Conservation (phyloP, 2,113 vertebrate species). For the Syngnathus floridae region DNA sequence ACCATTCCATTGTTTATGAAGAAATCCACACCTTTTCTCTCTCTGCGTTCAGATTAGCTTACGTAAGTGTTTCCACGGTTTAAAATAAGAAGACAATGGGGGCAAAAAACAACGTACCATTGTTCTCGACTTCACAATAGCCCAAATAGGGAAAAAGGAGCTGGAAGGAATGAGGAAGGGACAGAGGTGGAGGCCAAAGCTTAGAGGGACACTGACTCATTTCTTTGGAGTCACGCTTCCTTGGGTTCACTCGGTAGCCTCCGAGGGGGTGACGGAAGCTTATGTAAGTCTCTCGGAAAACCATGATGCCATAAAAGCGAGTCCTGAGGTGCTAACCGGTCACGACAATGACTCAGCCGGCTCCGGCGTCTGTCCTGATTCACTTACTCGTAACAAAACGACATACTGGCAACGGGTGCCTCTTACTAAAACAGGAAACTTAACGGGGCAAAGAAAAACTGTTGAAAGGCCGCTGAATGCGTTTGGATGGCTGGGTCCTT, state of each 20-base stretch:
- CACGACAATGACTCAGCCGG: constrained; percentile 19
- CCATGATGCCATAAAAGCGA: constrained; percentile 10
- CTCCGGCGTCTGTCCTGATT: constrained; percentile 22
- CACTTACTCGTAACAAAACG: constrained; percentile 30
- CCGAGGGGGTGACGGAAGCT: constrained; percentile 21
- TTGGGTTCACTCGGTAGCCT: constrained; percentile 37
- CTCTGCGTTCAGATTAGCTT: constrained; percentile 22
- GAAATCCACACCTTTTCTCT: background rate
- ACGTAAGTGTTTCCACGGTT: constrained; percentile 7
- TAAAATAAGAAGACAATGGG: constrained; percentile 23
- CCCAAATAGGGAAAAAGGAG: constrained; percentile 16
- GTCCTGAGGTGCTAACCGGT: constrained; percentile 26
- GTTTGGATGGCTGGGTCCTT: constrained; percentile 4
- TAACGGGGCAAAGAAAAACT: constrained; percentile 6
- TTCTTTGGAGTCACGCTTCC: constrained; percentile 23
- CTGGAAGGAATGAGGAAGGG: constrained; percentile 52
- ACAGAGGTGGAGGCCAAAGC: constrained; percentile 14
- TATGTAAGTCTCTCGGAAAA: constrained; percentile 36
- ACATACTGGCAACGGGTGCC: constrained; percentile 9
- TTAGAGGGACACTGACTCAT: constrained; percentile 17
- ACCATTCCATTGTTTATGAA: background rate
- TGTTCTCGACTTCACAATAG: constrained; percentile 22
- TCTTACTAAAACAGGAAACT: background rate
- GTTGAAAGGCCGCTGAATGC: constrained; percentile 11
- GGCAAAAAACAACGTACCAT: constrained; percentile 28